A percentile compares a stretch with the other conserved stretches of the same genome.
These are phyloP conservation scores for Xylota segnis DNA, from an alignment of 2,888 invertebrate species.

Conservation along the genomic window DNA sequence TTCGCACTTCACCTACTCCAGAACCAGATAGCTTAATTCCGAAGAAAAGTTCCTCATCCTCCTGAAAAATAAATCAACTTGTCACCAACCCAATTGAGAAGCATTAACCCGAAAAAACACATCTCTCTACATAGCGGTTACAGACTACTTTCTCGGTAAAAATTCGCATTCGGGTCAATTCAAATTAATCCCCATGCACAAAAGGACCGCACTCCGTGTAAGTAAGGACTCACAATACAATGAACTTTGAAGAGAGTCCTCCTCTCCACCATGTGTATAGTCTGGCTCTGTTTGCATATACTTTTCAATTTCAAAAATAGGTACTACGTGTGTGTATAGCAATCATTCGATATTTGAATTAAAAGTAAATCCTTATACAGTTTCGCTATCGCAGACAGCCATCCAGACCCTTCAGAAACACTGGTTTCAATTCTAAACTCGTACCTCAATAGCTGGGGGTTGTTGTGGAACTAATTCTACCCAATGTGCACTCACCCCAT, in stretches of 20 bases:
- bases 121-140: constrained; percentile 1
- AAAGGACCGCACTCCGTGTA: constrained; percentile 21
- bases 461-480: constrained; percentile 51
- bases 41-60: constrained; percentile 16
- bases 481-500: constrained; percentile 52
- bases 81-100: constrained; percentile 44
- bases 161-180: constrained; percentile 59
- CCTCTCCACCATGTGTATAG: constrained; percentile 30
- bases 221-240: constrained; percentile 36
- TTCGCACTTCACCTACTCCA: constrained; percentile 9
- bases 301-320: constrained; percentile 29
- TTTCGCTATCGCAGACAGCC: constrained; percentile 43
- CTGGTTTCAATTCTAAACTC: constrained; percentile 45
- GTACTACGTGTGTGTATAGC: constrained; percentile 2
- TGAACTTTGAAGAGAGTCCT: constrained; percentile 17
- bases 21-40: constrained; percentile 5
- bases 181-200: constrained; percentile 64
- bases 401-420: constrained; percentile 66
- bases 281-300: constrained; percentile 60
- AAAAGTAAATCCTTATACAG: constrained; percentile 62
- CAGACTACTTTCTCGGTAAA: neutral
- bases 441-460: neutral
- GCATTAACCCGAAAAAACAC: constrained; percentile 62
- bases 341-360: constrained; percentile 68
- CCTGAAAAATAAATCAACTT: constrained; percentile 44